Conservation (phyloP, 2,888 invertebrate species). For the Tethea ocularis region DNA sequence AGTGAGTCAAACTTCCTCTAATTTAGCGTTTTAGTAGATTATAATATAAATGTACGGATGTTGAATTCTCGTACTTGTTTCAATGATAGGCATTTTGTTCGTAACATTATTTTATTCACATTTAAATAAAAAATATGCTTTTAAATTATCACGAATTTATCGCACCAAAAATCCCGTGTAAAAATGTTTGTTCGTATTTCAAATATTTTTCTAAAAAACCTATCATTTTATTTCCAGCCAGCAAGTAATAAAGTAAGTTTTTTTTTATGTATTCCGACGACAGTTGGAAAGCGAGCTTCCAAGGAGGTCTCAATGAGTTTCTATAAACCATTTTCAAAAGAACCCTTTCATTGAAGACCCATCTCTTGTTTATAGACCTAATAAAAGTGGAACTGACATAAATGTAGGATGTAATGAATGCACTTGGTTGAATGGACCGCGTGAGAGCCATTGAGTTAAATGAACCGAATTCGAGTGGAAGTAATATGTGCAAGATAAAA, state of each 20-base stretch:
- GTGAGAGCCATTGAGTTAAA: conserved; percentile 45
- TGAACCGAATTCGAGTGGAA: conserved; percentile 42
- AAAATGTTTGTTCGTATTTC: not conserved
- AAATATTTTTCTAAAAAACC: not conserved
- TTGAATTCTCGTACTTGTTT: too few species aligned
- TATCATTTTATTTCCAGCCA: not conserved
- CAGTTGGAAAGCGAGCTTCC: conserved; percentile 40
- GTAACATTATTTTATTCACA: too few species aligned
- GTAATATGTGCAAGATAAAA: conserved; percentile 23
- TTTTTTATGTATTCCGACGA: conserved; percentile 15
- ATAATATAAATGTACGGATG: not conserved
- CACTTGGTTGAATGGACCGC: conserved; percentile 45
- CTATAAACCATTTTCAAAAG: conserved; percentile 16
- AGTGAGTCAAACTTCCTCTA: conserved; percentile 30
- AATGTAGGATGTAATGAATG: conserved; percentile 36
- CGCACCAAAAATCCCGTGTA: not conserved
- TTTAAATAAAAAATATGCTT: too few species aligned
- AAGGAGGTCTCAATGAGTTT: conserved; percentile 32
- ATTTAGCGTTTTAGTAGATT: conserved; percentile 25
- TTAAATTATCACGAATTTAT: too few species aligned
- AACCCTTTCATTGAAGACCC: conserved; percentile 11
- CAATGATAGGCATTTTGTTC: too few species aligned
- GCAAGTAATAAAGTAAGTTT: not conserved
- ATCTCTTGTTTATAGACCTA: conserved; percentile 14
- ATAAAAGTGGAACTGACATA: conserved; percentile 25